A percentile compares a stretch with the other conserved stretches of the same genome.
phyloP scores from a whole-genome alignment of 2,888 invertebrate species.

The Lasioglossum leucozonium region DNA sequence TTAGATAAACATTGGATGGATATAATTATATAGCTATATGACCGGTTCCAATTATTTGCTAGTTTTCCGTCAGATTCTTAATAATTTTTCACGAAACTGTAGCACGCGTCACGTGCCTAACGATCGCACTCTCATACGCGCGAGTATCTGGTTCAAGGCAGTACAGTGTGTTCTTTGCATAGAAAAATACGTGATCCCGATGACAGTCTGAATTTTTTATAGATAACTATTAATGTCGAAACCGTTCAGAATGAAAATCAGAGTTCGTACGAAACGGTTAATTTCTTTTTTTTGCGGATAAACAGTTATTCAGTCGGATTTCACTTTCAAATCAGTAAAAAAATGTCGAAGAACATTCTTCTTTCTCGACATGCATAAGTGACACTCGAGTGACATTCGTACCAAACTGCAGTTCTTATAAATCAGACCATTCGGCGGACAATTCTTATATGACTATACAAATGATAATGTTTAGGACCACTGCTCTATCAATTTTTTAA shows the following conservation, averaged over 20 bases:
- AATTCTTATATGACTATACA: no score
- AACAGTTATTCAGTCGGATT: not conserved
- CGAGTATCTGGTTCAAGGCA: slow-evolving; percentile 56
- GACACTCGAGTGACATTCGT: no score
- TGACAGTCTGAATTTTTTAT: not conserved
- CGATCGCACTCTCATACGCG: slow-evolving; percentile 7
- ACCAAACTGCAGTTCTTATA: no score
- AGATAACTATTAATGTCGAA: not conserved
- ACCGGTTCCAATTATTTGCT: not conserved
- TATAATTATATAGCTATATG: not conserved
- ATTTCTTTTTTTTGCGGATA: not conserved
- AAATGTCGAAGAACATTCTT: no score
- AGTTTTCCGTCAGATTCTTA: not conserved
- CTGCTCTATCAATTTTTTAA: no score
- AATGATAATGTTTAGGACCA: no score
- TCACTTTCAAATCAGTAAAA: not conserved
- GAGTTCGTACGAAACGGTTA: not conserved
- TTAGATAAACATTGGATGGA: not conserved
- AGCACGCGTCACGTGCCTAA: slow-evolving; percentile 10
- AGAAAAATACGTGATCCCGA: slow-evolving; percentile 21
- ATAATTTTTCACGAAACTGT: slow-evolving; percentile 6
- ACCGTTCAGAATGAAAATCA: not conserved
- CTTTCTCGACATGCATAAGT: not conserved
- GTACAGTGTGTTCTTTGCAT: slow-evolving; percentile 22
- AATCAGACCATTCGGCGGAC: no score